Percentiles rank a stretch among this genome's conserved stretches.
Conservation (phyloP, 2,888 invertebrate genomes). For the Dioctria rufipes region DNA sequence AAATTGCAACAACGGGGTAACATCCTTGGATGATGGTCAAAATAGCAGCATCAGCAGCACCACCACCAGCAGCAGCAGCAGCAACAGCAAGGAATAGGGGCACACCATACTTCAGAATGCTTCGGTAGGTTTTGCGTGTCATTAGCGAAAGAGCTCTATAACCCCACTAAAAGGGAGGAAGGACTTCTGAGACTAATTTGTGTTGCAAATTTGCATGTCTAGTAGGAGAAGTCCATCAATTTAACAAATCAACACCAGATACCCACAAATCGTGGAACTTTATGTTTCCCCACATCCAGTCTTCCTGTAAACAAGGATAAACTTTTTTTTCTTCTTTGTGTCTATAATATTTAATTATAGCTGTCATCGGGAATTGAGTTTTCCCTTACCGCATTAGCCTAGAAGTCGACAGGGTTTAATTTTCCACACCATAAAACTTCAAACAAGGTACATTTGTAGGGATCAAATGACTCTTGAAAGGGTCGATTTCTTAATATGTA, state of each 20-base stretch:
- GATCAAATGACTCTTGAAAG: too few species aligned
- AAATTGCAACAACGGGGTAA: conserved; percentile 38
- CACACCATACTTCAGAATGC: neutral
- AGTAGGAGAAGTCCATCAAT: conserved; percentile 43
- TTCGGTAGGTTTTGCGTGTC: conserved; percentile 40
- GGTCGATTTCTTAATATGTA: too few species aligned
- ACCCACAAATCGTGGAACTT: conserved; percentile 37
- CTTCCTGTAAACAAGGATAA: neutral
- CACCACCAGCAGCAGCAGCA: too few species aligned
- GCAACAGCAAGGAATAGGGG: conserved; percentile 18
- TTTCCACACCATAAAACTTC: neutral
- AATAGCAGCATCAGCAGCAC: neutral
- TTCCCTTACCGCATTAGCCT: neutral
- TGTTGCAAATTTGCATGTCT: conserved; percentile 47
- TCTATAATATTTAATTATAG: neutral
- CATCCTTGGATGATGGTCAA: conserved; percentile 29
- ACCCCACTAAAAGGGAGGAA: neutral
- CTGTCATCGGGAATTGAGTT: neutral
- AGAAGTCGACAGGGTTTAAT: neutral
- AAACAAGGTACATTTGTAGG: too few species aligned
- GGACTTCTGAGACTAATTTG: conserved; percentile 39
- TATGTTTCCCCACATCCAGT: neutral
- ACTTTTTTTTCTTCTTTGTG: neutral
- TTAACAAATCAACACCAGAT: conserved; percentile 37
- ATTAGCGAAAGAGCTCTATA: conserved; percentile 10